Evolutionary conservation across 1,140 invertebrate species (phyloP).

Genomic region (Procambarus clarkii): DNA sequence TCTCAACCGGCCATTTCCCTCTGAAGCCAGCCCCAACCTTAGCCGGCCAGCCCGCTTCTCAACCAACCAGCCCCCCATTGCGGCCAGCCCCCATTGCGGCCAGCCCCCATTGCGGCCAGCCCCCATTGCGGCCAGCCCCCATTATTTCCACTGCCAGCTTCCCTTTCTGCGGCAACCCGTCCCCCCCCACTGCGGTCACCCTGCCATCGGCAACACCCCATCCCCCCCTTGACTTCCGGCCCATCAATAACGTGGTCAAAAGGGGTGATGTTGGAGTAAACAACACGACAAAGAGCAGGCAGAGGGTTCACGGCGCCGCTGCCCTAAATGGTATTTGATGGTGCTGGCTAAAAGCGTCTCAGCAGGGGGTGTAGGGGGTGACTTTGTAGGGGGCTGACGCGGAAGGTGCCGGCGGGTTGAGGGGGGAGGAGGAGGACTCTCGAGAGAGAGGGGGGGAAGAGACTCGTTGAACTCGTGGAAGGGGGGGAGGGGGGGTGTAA

Average conservation of each 20-base stretch:
- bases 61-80: too few relatives aligned
- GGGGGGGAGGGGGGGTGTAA: too few relatives aligned
- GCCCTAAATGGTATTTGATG: slow-evolving; percentile 31
- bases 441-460: too few relatives aligned
- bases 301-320: background rate
- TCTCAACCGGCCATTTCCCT: too few relatives aligned
- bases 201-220: too few relatives aligned
- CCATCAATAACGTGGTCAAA: background rate
- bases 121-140: too few relatives aligned
- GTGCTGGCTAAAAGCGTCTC: background rate
- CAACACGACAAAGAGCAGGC: background rate
- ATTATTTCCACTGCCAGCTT: background rate
- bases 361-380: background rate
- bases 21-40: too few relatives aligned
- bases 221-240: background rate
- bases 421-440: background rate
- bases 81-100: too few relatives aligned
- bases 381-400: background rate
- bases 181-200: too few relatives aligned
- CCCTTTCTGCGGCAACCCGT: background rate
- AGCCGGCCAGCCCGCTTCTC: too few relatives aligned
- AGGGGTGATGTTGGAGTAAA: background rate
- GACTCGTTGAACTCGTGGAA: too few relatives aligned
- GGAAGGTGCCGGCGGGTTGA: background rate
- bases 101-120: too few relatives aligned